phyloP scores from a whole-genome alignment of 1,140 invertebrate species.

The Tetramorium alpestre region DNA sequence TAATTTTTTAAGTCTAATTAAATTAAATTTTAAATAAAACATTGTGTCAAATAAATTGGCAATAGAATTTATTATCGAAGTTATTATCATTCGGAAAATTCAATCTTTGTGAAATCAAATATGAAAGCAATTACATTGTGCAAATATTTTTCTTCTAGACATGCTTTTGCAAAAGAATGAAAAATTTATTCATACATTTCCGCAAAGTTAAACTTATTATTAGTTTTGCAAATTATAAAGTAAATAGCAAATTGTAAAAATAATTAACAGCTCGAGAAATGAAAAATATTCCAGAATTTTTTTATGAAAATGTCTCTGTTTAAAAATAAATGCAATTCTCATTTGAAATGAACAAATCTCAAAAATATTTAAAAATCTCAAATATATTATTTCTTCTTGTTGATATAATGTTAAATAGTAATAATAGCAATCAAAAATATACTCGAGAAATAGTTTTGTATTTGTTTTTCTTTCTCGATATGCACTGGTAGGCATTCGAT shows the following conservation, averaged over 20 bases:
- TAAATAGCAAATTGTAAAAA: slow-evolving; percentile 1
- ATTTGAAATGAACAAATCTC: background rate
- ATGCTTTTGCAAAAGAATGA: background rate
- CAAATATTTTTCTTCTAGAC: background rate
- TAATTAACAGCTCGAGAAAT: background rate
- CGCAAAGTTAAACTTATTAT: background rate
- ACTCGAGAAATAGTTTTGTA: background rate
- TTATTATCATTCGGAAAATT: background rate
- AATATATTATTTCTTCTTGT: background rate
- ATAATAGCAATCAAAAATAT: background rate
- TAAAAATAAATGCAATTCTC: background rate
- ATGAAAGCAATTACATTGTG: background rate
- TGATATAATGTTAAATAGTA: background rate
- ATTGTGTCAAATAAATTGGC: background rate
- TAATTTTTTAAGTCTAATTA: background rate
- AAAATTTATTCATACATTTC: background rate
- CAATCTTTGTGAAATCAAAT: background rate
- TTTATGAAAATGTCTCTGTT: background rate
- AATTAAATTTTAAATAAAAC: background rate
- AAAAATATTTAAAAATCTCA: background rate
- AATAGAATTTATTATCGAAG: background rate
- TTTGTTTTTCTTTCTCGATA: background rate
- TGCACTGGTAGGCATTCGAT: too few species aligned
- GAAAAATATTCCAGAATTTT: background rate
- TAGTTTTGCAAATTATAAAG: background rate